Conservation (phyloP, 2,113 vertebrate species). For the Herpetotheres cachinnans region DNA sequence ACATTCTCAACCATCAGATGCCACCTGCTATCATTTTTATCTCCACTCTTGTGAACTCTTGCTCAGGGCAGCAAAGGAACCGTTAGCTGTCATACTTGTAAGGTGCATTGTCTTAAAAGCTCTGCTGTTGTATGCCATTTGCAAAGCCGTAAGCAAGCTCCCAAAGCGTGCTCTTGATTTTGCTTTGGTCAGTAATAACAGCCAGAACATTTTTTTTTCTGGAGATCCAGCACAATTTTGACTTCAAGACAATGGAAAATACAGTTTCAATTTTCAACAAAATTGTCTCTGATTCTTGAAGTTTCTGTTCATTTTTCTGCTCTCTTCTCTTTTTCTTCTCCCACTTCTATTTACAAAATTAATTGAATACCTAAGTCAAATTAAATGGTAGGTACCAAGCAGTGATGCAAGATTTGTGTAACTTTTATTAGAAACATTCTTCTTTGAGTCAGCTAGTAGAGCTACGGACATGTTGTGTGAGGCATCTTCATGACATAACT, state of each 20-base stretch:
- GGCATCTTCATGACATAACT: neutral
- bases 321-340: neutral
- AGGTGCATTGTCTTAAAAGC: neutral
- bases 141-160: neutral
- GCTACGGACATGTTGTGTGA: fast-evolving
- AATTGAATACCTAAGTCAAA: neutral
- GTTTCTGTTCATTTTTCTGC: neutral
- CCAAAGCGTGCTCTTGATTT: fast-evolving
- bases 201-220: neutral
- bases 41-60: constrained; percentile 1
- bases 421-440: neutral
- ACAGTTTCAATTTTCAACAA: neutral
- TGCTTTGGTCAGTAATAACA: neutral
- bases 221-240: neutral
- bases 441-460: neutral
- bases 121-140: neutral
- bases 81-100: neutral
- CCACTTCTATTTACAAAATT: neutral
- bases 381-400: neutral
- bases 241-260: neutral
- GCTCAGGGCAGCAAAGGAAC: neutral
- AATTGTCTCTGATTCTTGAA: neutral
- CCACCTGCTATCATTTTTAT: constrained; percentile 38
- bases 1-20: constrained; percentile 24
- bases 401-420: neutral